Evolutionary conservation across 2,888 invertebrate genomes (phyloP), one percentile per base, ranked within the genome.

Genomic region (Rhyacophila evoluta): DNA sequence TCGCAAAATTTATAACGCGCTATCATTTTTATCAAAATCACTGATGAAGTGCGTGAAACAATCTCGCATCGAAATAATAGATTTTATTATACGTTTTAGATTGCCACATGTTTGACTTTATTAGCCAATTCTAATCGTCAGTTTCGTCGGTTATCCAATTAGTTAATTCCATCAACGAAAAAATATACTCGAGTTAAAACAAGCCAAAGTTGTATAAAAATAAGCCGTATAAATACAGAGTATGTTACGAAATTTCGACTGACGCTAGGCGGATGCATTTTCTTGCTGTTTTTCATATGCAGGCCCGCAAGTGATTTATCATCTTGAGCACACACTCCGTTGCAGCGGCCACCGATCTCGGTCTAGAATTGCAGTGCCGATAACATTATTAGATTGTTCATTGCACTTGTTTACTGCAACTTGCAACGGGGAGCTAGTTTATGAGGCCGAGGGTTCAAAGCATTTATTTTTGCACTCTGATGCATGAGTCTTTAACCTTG

Each of bases 381-480:
- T 55, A 55, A 55, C 55, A 55, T 55, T 55, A 55, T 55, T 55
- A 55, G 55, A 55, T 55, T 55, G 55, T 55, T 55, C 55, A 55
- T 55, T 55, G 55, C 55, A 55, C 55, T 55, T 55, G 55, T 55
- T 55, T 55, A 55, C 55, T 55, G 55, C 55, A 55, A 55, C 55
- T 55, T 55, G 25, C 10, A 25, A 55, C 55, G 55, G 25, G 25
- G 55, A 55, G 55, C 55, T 55, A 55, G 55, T 25, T 55, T 55
- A 55, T 55, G 55, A 55, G 55, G 55, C 55, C 55, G 55, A 55
- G 55, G 55, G 55, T 55, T 55, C 55, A 55, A 55, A 55, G 55
- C 55, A 55, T 55, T 55, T 55, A 55, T 55, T 55, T 55, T 25
- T 55, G 55, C 55, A 19, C 55, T 55, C 25, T 2, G 55, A 25